These are phyloP conservation scores for Crotophaga sulcirostris DNA, from an alignment of 2,113 vertebrate genomes.

Conservation along the genomic window DNA sequence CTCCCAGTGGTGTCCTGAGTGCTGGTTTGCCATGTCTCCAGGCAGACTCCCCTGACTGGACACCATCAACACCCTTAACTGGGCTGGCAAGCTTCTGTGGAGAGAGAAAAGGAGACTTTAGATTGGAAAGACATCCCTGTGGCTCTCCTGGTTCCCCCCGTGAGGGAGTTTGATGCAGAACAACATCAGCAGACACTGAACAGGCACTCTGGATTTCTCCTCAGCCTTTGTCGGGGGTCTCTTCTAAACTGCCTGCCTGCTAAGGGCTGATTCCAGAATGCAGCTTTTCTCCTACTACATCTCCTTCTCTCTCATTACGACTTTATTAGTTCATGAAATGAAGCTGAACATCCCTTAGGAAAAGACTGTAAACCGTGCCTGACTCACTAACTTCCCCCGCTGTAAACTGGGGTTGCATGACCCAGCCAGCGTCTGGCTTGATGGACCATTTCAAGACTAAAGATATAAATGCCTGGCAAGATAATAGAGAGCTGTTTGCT, in stretches of 20 bases:
- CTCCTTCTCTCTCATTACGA: neutral
- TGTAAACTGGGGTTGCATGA: neutral
- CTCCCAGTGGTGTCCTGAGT: neutral
- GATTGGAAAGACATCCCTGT: neutral
- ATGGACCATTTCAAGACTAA: neutral
- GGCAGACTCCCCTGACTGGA: neutral
- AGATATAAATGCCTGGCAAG: neutral
- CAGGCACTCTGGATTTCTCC: neutral
- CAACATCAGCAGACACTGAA: neutral
- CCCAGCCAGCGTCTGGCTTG: rapidly evolving
- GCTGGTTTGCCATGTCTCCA: neutral
- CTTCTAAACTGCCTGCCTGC: neutral
- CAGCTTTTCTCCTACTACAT: neutral
- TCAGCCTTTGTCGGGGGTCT: rapidly evolving
- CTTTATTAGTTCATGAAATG: neutral
- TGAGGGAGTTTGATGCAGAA: neutral
- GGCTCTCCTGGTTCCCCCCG: neutral
- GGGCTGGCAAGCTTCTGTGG: neutral
- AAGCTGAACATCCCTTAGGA: constrained; percentile 4
- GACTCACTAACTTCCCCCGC: neutral
- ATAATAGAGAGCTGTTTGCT: neutral
- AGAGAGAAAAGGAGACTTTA: neutral
- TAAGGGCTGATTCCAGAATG: neutral
- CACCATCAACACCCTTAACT: neutral
- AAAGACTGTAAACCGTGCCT: neutral